Percentiles rank a stretch among this genome's conserved stretches.
phyloP scores from a whole-genome alignment of 2,888 invertebrate genomes.

The Gnatocerus cornutus region DNA sequence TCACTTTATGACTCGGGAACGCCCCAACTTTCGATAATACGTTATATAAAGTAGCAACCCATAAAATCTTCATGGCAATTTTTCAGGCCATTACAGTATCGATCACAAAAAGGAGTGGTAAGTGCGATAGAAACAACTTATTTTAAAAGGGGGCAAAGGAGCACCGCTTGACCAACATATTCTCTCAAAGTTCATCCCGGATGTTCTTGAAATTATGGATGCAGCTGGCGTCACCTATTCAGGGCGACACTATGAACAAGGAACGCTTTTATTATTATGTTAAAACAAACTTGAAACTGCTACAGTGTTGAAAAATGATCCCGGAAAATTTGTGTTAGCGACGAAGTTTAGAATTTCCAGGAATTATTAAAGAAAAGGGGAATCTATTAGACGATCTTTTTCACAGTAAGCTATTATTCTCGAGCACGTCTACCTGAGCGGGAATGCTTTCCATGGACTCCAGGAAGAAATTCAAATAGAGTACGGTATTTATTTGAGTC shows the following conservation, averaged over 20 bases:
- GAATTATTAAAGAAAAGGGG: neutral
- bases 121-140: neutral
- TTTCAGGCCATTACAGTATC: neutral
- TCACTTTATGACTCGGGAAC: neutral
- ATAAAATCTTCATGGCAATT: conserved; percentile 5
- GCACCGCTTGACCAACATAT: conserved; percentile 16
- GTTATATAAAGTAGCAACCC: conserved; percentile 1
- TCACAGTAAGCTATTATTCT: conserved; percentile 23
- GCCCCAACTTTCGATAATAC: conserved; percentile 2
- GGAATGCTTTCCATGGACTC: too few relatives aligned
- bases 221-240: conserved; percentile 34
- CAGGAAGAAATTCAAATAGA: conserved; percentile 26
- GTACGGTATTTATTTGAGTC: too few relatives aligned
- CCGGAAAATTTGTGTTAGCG: neutral
- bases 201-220: conserved; percentile 20
- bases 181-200: conserved; percentile 16
- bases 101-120: conserved; percentile 3
- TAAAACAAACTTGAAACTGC: conserved; percentile 10
- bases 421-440: neutral
- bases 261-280: conserved; percentile 32
- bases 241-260: conserved; percentile 10
- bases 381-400: neutral
- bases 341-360: neutral
- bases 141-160: neutral
- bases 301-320: conserved; percentile 1